phyloP scores from a whole-genome alignment of 2,113 vertebrate genomes.

The Microcebus lehilahytsara region DNA sequence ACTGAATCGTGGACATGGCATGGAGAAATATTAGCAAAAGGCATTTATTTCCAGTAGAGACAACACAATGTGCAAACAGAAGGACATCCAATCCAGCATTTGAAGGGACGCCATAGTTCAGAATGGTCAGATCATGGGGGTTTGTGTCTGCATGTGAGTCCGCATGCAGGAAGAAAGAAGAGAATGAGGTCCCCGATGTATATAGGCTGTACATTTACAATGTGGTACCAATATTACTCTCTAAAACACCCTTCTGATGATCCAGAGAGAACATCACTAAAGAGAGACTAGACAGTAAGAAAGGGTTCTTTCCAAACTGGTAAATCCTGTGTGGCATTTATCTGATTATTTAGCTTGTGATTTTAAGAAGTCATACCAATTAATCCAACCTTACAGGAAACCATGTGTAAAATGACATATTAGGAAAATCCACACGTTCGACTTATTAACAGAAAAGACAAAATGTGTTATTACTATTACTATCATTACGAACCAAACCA shows the following conservation, averaged over 20 bases:
- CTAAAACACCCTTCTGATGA: not conserved
- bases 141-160: not conserved
- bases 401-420: not conserved
- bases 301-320: not conserved
- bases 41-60: not conserved
- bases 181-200: not conserved
- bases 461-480: not conserved
- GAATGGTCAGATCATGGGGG: not conserved
- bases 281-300: not conserved
- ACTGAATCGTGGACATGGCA: not conserved
- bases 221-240: not conserved
- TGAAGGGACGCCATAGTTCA: not conserved
- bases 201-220: not conserved
- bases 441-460: not conserved
- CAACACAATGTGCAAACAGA: not conserved
- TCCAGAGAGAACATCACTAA: not conserved
- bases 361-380: not conserved
- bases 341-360: not conserved
- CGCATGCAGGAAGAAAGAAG: not conserved
- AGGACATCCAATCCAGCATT: not conserved
- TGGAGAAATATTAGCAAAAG: not conserved
- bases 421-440: not conserved
- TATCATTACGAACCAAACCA: conserved; percentile 14
- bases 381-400: not conserved
- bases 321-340: not conserved